These are phyloP conservation scores for Pogonognathellus flavescens DNA, from an alignment of 1,140 invertebrate species.

Conservation along the genomic window DNA sequence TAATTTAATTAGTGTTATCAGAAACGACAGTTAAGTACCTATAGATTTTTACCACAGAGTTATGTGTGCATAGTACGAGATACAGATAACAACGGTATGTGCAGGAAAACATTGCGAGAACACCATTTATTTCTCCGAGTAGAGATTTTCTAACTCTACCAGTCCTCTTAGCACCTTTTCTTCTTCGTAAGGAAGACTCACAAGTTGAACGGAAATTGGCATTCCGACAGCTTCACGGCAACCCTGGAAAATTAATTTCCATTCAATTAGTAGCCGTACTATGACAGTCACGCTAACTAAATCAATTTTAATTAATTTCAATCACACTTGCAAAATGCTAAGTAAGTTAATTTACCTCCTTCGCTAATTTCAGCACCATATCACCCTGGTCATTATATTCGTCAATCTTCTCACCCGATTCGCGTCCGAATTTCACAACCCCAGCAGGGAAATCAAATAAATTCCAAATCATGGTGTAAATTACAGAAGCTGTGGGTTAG, in stretches of 20 bases:
- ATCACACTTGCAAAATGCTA: too few relatives aligned
- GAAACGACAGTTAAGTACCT: too few relatives aligned
- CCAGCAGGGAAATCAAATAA: constrained; percentile 50
- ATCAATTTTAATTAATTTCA: neutral
- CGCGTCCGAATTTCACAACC: constrained; percentile 33
- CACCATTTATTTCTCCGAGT: neutral
- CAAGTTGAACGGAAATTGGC: constrained; percentile 70
- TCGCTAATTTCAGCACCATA: constrained; percentile 29
- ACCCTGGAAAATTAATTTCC: constrained; percentile 32
- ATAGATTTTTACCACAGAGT: too few relatives aligned
- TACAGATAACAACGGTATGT: too few relatives aligned
- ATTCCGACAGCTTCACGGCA: constrained; percentile 67
- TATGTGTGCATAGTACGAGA: too few relatives aligned
- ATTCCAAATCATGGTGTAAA: constrained; percentile 56
- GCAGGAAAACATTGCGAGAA: too few relatives aligned
- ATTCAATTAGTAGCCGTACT: neutral
- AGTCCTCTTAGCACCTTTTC: constrained; percentile 69
- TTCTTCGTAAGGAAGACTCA: constrained; percentile 70
- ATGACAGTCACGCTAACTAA: neutral
- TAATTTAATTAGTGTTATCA: too few relatives aligned
- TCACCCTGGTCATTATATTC: constrained; percentile 35
- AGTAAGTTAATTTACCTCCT: constrained; percentile 50
- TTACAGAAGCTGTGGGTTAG: constrained; percentile 26
- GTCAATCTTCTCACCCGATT: constrained; percentile 34
- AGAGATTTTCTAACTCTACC: constrained; percentile 54